Percentiles rank a stretch among this genome's conserved stretches.
Evolutionary conservation across 2,888 invertebrate genomes (phyloP).

Genomic region (Rotaria sp.): DNA sequence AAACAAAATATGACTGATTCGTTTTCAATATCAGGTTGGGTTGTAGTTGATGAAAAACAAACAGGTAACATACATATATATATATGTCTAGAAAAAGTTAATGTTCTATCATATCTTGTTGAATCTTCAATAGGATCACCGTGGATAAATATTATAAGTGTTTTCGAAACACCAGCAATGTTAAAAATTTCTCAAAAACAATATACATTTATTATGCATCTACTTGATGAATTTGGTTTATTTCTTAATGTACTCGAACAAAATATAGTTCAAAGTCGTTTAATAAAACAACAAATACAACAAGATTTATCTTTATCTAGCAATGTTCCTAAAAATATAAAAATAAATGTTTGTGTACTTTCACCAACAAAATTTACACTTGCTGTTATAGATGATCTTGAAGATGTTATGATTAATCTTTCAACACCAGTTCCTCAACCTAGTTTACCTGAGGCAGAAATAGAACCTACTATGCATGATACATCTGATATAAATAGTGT

Average conservation of each 20-base stretch:
- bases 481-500: background rate
- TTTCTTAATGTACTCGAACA: conserved; percentile 16
- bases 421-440: background rate
- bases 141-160: background rate
- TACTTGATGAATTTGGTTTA: background rate
- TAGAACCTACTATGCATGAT: background rate
- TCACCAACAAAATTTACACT: conserved; percentile 1
- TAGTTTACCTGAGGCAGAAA: background rate
- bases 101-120: background rate
- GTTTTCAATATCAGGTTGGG: background rate
- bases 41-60: background rate
- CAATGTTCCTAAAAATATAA: background rate
- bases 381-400: conserved; percentile 1
- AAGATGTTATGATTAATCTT: background rate
- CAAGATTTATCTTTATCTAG: background rate
- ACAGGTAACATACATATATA: background rate
- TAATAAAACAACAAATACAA: background rate
- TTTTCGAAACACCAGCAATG: background rate
- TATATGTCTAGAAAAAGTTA: background rate
- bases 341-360: background rate
- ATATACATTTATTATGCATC: background rate
- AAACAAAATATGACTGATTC: conserved; percentile 5
- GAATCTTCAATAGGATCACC: background rate
- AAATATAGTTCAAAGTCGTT: background rate
- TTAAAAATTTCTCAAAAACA: conserved; percentile 11